A percentile compares a stretch with the other conserved stretches of the same genome.
These are phyloP conservation scores for Tragulus kanchil DNA, from an alignment of 2,113 vertebrate species.

Conservation along the genomic window DNA sequence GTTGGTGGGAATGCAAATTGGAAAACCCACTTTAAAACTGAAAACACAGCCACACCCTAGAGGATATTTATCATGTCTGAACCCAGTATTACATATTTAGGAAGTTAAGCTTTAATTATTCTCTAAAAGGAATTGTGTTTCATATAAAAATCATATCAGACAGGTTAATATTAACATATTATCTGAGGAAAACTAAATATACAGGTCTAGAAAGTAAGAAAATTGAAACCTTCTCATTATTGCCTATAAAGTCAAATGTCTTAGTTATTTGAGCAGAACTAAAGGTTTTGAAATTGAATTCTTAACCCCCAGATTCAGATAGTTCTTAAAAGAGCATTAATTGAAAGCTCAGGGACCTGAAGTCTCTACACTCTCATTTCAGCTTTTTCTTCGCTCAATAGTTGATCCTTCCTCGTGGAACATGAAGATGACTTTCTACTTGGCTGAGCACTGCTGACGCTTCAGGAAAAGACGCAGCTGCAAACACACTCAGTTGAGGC, in stretches of 20 bases:
- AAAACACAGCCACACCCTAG: neutral
- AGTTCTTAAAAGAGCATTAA: neutral
- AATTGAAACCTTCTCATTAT: neutral
- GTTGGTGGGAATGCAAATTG: neutral
- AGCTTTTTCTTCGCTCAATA: neutral
- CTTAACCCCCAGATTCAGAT: neutral
- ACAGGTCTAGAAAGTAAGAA: neutral
- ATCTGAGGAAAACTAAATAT: conserved; percentile 16
- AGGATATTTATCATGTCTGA: neutral
- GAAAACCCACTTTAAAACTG: too few species aligned
- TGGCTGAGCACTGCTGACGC: too few species aligned
- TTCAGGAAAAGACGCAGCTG: neutral
- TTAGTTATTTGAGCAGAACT: neutral
- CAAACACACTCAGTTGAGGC: neutral
- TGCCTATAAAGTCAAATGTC: neutral
- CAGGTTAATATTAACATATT: neutral
- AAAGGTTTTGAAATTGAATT: conserved; percentile 14
- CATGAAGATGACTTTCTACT: neutral
- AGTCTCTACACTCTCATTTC: neutral
- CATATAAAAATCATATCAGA: neutral
- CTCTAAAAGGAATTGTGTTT: conserved; percentile 33
- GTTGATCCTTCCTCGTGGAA: fast-evolving
- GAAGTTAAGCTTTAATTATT: conserved; percentile 40
- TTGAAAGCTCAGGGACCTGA: neutral
- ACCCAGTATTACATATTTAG: conserved; percentile 30